Evolutionary conservation across 2,888 invertebrate species (phyloP), one percentile per base, ranked within the genome.

Genomic region (Microctonus hyperodae): DNA sequence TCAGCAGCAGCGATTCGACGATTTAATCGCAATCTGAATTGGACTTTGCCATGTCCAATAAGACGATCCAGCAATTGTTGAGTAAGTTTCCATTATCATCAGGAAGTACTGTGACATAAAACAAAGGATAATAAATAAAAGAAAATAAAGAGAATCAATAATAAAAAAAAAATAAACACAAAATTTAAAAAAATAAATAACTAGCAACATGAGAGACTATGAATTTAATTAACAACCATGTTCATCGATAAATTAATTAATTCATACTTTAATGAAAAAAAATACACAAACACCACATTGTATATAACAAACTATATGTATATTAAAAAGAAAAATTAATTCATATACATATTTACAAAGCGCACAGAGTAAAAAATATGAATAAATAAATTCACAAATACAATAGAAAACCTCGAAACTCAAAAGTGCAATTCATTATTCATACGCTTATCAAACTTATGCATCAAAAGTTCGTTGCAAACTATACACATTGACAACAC

Each of bases 1-100:
- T 33, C 28, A 60, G 50, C 35, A 35, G n/a, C 64, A 59, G 67
- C 60, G 65, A 48, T 57, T 55, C 65, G 63, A 64, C 59, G 62
- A 62, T 59, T 53, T 68, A 68, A 48, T 55, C 69, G 31, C 70
- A 69, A 69, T 71, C 75, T 71, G 70, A 73, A 73, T 73, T 74
- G 74, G 75, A 72, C 70, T 70, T 75, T 78, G 76, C 77, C 75
- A 78, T 79, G 78, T 75, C 71, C 75, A 73, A 75, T 74, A 74
- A 76, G 73, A 73, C 72, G 67, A 70, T 74, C 72, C 66, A 71
- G 68, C 72, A 72, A 71, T 72, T 76, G 73, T 73, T 76, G 75
- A 77, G 77, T 78, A 73, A 66, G 75, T 76, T 25, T 50, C 25
- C 33, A 31, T 31, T 50, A 16, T 13, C 9, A 62, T 37, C 6